phyloP scores from a whole-genome alignment of 2,888 invertebrate species.

The Schizaphis graminum region DNA sequence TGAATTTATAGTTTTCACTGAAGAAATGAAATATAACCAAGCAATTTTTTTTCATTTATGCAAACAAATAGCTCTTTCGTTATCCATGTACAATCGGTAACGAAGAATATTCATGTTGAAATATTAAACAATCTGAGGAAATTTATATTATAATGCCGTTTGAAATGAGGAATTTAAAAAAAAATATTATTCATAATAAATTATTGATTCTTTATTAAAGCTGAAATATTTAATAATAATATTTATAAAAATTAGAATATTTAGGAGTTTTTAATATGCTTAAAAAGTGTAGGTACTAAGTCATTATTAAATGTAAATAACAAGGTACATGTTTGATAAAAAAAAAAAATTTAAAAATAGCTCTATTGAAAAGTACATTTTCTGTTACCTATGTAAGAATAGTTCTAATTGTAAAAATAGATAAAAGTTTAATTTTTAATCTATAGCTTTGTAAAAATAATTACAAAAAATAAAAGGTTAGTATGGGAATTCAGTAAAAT shows the following conservation, averaged over 20 bases:
- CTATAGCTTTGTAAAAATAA: background rate
- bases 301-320: background rate
- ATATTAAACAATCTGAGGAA: background rate
- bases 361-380: background rate
- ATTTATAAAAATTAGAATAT: background rate
- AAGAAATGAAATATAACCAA: slow-evolving; percentile 11
- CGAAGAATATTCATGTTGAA: background rate
- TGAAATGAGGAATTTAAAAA: background rate
- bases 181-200: background rate
- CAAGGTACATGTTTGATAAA: background rate
- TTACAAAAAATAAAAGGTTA: background rate
- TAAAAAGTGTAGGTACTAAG: background rate
- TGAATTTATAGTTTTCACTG: background rate
- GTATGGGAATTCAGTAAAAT: background rate
- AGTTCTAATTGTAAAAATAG: background rate
- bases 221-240: background rate
- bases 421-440: background rate
- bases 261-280: background rate
- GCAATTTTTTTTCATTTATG: background rate
- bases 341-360: background rate
- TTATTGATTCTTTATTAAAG: background rate
- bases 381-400: background rate
- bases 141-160: background rate
- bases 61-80: background rate
- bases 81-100: background rate